Evolutionary conservation across 2,797 vertebrate species (phyloP), one percentile per base, ranked within the genome.

Genomic region (Alosa sapidissima): DNA sequence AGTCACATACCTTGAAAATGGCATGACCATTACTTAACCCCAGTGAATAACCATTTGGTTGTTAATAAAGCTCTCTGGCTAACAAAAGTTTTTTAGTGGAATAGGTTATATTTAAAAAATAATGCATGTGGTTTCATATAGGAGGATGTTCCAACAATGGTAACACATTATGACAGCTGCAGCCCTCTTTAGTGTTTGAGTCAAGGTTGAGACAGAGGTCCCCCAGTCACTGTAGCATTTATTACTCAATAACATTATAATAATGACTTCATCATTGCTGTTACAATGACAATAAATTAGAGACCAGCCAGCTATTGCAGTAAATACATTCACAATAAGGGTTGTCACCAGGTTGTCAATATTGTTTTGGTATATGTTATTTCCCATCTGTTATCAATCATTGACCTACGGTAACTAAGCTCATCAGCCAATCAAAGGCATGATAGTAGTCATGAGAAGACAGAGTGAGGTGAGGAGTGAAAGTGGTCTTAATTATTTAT

Each of bases 401-500:
- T 82, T 90, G 89, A 87, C 89, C 87, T 88, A 89, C 81, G 58
- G 48, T 81, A 83, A 83, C 82, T 60, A 82, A 75, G 36, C 75
- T 58, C 81, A 82, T 83, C 85, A 86, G 84, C 85, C 85, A 86
- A 84, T 85, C 84, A 82, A 85, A 83, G 81, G 85, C 85, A 81
- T 84, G 84, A 82, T 81, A 84, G 48, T 82, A 86, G 87, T 85
- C 87, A 89, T 82, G 85, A 85, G 81, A 45, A 84, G 52, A 14
- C 52, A 54, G 75, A 88, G 84, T 85, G 55, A 88, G 58, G 82
- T 60, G 82, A 65, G 86, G 82, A 88, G 86, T 83, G 55, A 84
- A 85, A 81, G 24, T 62, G 62, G 58, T 83, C 68, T 90, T 88
- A 90, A 90, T 92, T 85, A 89, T 90, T 88, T 82, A 91, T 90